Evolutionary conservation across 2,888 invertebrate species (phyloP).

Genomic region (Scaptomyza flava): DNA sequence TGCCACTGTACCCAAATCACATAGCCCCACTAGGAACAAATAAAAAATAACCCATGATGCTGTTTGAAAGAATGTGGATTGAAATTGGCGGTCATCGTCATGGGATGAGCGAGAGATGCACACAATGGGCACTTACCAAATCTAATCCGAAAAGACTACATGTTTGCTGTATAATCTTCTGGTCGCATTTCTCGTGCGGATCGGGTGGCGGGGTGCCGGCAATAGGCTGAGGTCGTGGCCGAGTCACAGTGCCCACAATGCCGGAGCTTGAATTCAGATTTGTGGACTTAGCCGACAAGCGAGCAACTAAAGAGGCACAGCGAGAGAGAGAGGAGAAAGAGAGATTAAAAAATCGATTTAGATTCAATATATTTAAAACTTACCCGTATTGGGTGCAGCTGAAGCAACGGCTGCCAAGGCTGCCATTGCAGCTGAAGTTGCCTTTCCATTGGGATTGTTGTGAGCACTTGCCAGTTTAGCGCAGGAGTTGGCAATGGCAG

Average conservation of each 20-base stretch:
- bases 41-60: neutral
- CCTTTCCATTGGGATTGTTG: conserved; percentile 40
- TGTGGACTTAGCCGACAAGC: conserved; percentile 83
- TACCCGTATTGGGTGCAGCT: conserved; percentile 78
- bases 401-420: conserved; percentile 64
- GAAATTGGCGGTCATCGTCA: neutral
- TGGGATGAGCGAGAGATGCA: neutral
- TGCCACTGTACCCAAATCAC: conserved; percentile 24
- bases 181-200: conserved; percentile 93
- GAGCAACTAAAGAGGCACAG: conserved; percentile 67
- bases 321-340: neutral
- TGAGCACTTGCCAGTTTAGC: conserved; percentile 67
- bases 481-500: conserved; percentile 47
- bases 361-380: conserved; percentile 11
- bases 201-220: conserved; percentile 95
- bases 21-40: neutral
- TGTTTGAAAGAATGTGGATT: neutral
- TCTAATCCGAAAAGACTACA: conserved; percentile 95
- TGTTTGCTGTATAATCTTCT: conserved; percentile 94
- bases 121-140: conserved; percentile 86
- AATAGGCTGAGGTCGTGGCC: conserved; percentile 95
- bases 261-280: conserved; percentile 83
- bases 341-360: neutral
- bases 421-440: conserved; percentile 54
- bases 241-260: conserved; percentile 85